Base-by-base conservation (phyloP, 2,113 vertebrate species). In the Rhinogobius similis region DNA sequence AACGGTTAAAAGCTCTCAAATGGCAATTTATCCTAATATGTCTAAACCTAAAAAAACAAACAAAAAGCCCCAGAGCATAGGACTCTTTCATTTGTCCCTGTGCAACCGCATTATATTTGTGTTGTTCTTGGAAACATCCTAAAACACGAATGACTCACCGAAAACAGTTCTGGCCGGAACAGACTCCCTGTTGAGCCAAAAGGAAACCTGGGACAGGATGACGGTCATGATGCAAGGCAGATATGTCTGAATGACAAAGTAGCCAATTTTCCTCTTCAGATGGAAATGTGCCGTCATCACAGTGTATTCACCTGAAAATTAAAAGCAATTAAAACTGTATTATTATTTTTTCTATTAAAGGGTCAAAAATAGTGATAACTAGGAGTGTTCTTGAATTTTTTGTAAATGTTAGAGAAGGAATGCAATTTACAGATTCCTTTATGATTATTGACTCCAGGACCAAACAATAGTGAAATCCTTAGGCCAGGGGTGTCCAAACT, bases 231-330 rank as follows among this genome's bases (percentile, higher is more conserved):
- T 98, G 67, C 96, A 97, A 62, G 96, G 96, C 39, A 98, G 92
- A 50, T 98, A 98, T 0, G 96, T 98, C 92, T 98, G 96, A 89
- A 97, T 98, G 82, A 98, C 96, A 93, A 98, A 98, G 88, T 98
- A 97, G 26, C 96, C 96, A 65, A 98, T 98, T 93, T 98, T 98
- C 89, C 96, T 95, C 90, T 98, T 97, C 91, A 98, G 91, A 78
- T 98, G 96, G 90, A 98, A 98, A 91, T 98, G 95, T 84, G 95
- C 95, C 2, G 95, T 97, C 96, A 98, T 98, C 75, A 98, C 96
- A 2, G 95, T 98, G 71, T 98, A 98, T 93, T 98, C 96, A 83
- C 96, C 96, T 98, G 79, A 62, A 24, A 38, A 72, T 26, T 61
- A 55, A 12, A 20, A 1, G 10, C n/a, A 36, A 26, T 20, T 9